phyloP scores from a whole-genome alignment of 1,140 invertebrate genomes.

The Physella acuta region DNA sequence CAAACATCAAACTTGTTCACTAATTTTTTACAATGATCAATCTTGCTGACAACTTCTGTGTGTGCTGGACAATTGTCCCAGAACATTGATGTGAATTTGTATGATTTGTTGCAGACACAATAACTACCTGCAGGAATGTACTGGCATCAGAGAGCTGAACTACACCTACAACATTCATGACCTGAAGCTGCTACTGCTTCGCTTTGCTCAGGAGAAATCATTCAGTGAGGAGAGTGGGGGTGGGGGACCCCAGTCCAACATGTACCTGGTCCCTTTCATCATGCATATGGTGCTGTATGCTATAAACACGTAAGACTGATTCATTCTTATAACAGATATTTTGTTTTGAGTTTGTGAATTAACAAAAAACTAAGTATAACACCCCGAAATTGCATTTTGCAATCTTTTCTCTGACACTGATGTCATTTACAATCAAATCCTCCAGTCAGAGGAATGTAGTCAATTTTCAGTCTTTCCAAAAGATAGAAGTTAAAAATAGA shows the following conservation, averaged over 20 bases:
- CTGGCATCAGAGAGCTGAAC: conserved; percentile 56
- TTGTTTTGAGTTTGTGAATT: not conserved
- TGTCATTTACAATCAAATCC: too few relatives aligned
- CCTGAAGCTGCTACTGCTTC: conserved; percentile 83
- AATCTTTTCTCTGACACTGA: too few relatives aligned
- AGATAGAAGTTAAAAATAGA: too few relatives aligned
- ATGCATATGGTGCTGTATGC: conserved; percentile 94
- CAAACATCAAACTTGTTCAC: too few relatives aligned
- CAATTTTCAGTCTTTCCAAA: too few relatives aligned
- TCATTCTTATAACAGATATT: not conserved
- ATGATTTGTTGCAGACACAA: conserved; percentile 65
- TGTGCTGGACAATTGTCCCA: too few relatives aligned
- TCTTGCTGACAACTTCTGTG: too few relatives aligned
- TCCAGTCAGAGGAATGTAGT: too few relatives aligned
- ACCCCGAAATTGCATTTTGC: too few relatives aligned
- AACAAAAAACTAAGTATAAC: too few relatives aligned
- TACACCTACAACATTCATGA: conserved; percentile 83
- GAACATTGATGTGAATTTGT: too few relatives aligned
- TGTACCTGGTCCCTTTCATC: conserved; percentile 93
- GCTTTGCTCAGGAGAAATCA: conserved; percentile 90
- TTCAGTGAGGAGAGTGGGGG: conserved; percentile 94
- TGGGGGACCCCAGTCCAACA: conserved; percentile 95
- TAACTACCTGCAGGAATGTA: conserved; percentile 61
- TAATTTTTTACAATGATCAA: too few relatives aligned
- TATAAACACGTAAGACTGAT: conserved; percentile 68